A percentile compares a stretch with the other conserved stretches of the same genome.
Evolutionary conservation across 2,113 vertebrate genomes (phyloP).

Genomic region (Phoenicopterus ruber): DNA sequence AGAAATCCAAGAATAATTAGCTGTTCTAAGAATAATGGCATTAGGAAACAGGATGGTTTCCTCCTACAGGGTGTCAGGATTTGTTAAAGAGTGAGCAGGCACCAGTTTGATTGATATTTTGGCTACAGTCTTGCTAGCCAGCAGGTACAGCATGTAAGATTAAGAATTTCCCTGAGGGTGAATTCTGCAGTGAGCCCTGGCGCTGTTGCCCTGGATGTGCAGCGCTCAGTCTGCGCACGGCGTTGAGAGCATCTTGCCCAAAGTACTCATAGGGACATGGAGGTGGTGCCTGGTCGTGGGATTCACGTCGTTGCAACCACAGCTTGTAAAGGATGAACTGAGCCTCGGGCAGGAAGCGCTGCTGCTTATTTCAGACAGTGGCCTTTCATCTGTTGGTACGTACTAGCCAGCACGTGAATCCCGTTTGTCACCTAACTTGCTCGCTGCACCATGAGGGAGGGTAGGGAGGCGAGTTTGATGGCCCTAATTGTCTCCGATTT

Average conservation of each 20-base stretch:
- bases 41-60: neutral
- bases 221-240: rapidly evolving
- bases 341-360: neutral
- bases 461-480: too few relatives aligned
- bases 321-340: neutral
- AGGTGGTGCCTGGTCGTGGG: neutral
- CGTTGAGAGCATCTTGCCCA: neutral
- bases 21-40: neutral
- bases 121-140: neutral
- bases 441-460: rapidly evolving
- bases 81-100: neutral
- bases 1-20: neutral
- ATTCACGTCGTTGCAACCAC: rapidly evolving
- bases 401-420: neutral
- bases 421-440: neutral
- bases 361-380: neutral
- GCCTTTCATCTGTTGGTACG: neutral
- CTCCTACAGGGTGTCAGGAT: neutral
- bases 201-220: neutral
- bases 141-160: neutral
- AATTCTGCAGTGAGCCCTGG: neutral
- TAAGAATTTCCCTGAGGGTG: neutral
- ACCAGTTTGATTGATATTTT: neutral
- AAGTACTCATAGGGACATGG: neutral
- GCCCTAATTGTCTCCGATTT: too few relatives aligned